Evolutionary conservation across 64 coral and sea anemone species (phyloP).

Genomic region (Porites australiensis): DNA sequence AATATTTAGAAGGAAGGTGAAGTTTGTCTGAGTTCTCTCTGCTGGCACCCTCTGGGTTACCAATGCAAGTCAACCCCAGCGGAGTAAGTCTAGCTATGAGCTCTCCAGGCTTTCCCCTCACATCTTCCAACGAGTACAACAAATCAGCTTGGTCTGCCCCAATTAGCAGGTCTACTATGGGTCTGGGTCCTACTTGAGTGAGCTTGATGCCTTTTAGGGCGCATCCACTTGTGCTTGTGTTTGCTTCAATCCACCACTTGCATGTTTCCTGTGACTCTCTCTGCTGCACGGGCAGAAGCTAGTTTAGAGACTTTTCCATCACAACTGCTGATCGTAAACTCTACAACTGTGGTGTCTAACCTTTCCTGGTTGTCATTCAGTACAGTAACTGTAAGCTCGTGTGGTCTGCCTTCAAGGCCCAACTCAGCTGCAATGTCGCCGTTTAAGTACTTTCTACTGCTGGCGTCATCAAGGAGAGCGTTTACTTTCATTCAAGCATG

Average conservation of each 20-base stretch:
- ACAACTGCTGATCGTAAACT: slow-evolving; percentile 53
- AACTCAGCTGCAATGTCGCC: slow-evolving; percentile 37
- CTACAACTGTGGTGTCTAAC: slow-evolving; percentile 17
- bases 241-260: slow-evolving; percentile 58
- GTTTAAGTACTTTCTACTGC: slow-evolving; percentile 53
- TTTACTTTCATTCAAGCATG: slow-evolving; percentile 61
- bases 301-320: slow-evolving; percentile 46
- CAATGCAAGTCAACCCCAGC: slow-evolving; percentile 81
- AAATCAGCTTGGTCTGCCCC: slow-evolving; percentile 67
- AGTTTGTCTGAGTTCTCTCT: slow-evolving; percentile 19
- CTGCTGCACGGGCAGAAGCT: slow-evolving; percentile 37
- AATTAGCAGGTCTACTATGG: slow-evolving; percentile 68
- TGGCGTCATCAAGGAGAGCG: slow-evolving; percentile 46
- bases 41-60: neutral
- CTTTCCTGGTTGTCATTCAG: slow-evolving; percentile 42
- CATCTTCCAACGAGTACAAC: slow-evolving; percentile 55
- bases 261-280: slow-evolving; percentile 69
- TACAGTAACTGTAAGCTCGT: slow-evolving; percentile 46
- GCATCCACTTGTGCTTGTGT: slow-evolving; percentile 53
- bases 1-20: slow-evolving; percentile 49
- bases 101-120: slow-evolving; percentile 55
- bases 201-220: slow-evolving; percentile 42
- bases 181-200: slow-evolving; percentile 23
- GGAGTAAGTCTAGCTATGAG: slow-evolving; percentile 79
- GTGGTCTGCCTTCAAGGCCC: slow-evolving; percentile 27